Conservation (phyloP, 2,113 vertebrate genomes). For the Lichenostomus cassidix region DNA sequence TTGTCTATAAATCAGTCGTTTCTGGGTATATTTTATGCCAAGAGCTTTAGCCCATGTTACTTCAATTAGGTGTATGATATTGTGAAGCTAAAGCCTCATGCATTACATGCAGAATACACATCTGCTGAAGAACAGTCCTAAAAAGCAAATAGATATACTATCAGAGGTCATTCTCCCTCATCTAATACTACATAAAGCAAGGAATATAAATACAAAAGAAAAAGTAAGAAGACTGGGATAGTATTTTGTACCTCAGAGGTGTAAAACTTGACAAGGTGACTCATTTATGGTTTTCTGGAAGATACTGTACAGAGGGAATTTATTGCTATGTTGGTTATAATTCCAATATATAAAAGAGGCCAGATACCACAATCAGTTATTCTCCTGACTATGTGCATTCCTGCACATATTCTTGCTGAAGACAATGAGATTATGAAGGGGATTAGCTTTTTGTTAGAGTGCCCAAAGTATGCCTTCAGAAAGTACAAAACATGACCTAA, state of each 20-base stretch:
- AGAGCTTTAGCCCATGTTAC: not conserved
- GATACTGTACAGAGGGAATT: conserved; percentile 16
- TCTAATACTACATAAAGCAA: not conserved
- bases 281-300: conserved; percentile 49
- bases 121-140: not conserved
- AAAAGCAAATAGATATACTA: not conserved
- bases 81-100: not conserved
- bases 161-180: not conserved
- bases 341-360: not conserved
- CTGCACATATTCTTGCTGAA: conserved; percentile 1
- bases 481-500: conserved; percentile 61
- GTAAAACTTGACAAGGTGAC: conserved; percentile 53
- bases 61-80: not conserved
- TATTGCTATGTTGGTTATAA: conserved; percentile 20
- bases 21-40: not conserved
- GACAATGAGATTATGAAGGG: conserved; percentile 43
- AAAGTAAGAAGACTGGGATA: not conserved
- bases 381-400: conserved; percentile 21
- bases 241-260: conserved; percentile 25
- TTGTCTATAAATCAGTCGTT: conserved; percentile 7
- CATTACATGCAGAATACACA: not conserved
- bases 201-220: conserved; percentile 22
- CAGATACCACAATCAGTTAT: conserved; percentile 7
- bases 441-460: conserved; percentile 30
- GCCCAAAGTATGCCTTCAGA: conserved; percentile 15